Conservation (phyloP, 2,888 invertebrate genomes). For the Hydriomena furcata region DNA sequence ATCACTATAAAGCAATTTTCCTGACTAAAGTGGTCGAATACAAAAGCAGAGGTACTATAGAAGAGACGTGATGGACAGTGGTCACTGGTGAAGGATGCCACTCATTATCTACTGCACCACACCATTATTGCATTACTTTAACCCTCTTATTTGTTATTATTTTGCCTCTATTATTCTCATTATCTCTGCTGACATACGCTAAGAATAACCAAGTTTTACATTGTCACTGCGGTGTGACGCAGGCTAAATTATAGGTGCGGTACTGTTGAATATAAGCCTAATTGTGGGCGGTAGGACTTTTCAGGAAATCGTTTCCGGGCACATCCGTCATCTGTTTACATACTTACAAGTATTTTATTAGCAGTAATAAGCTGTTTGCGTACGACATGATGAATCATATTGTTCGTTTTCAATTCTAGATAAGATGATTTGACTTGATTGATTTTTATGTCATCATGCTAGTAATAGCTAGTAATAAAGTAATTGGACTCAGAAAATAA, state of each 20-base stretch:
- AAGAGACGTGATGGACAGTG: conserved; percentile 35
- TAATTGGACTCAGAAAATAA: too few species aligned
- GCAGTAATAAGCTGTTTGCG: conserved; percentile 30
- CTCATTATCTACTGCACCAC: conserved; percentile 59
- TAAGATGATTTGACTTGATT: not conserved
- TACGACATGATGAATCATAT: conserved; percentile 16
- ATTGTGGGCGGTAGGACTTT: conserved; percentile 46
- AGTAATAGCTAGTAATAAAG: too few species aligned
- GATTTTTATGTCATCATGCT: too few species aligned
- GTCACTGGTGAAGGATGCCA: conserved; percentile 60
- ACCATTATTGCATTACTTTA: conserved; percentile 75
- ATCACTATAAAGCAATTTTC: conserved; percentile 37
- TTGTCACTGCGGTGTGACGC: conserved; percentile 67
- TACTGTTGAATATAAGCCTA: conserved; percentile 41
- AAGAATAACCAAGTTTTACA: conserved; percentile 72
- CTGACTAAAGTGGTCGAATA: conserved; percentile 40
- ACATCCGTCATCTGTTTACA: conserved; percentile 45
- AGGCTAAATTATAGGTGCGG: conserved; percentile 73
- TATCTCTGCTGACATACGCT: conserved; percentile 71
- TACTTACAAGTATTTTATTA: conserved; percentile 27
- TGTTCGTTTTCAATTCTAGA: not conserved
- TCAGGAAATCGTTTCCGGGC: conserved; percentile 60
- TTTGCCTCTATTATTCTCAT: conserved; percentile 79
- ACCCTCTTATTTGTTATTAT: conserved; percentile 80
- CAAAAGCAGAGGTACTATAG: conserved; percentile 36